phyloP scores from a whole-genome alignment of 2,113 vertebrate species.

The Oncorhynchus masou region DNA sequence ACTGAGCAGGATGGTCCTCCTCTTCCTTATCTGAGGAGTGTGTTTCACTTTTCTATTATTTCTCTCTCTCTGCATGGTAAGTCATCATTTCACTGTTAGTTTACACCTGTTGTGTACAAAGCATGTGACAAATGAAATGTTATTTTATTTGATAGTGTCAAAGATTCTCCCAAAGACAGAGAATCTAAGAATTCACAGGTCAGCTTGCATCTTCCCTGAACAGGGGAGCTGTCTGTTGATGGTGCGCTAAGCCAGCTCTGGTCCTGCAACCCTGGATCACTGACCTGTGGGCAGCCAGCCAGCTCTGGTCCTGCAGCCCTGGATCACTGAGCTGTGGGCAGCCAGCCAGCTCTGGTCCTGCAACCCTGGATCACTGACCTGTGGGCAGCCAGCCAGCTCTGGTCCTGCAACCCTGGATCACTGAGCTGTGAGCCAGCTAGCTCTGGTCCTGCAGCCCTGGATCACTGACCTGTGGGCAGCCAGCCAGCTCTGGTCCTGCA shows the following conservation, averaged over 20 bases:
- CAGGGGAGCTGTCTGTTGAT: not conserved
- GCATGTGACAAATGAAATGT: too few relatives aligned
- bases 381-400: too few relatives aligned
- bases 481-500: too few relatives aligned
- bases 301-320: too few relatives aligned
- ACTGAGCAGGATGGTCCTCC: too few relatives aligned
- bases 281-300: not conserved
- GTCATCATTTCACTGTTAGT: too few relatives aligned
- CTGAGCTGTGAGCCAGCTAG: not conserved
- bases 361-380: slow-evolving; percentile 13
- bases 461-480: not conserved
- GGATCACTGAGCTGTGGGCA: not conserved
- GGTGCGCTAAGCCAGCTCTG: slow-evolving; percentile 1
- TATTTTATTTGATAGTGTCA: slow-evolving; percentile 39
- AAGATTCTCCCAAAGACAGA: slow-evolving; percentile 65
- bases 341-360: slow-evolving; percentile 16
- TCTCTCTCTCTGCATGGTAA: too few relatives aligned
- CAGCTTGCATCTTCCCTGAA: not conserved
- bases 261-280: slow-evolving; percentile 20
- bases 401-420: too few relatives aligned
- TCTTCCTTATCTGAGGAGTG: too few relatives aligned
- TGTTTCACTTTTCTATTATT: too few relatives aligned
- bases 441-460: slow-evolving; percentile 23
- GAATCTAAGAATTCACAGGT: slow-evolving; percentile 20
- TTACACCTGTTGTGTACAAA: too few relatives aligned